Base-by-base conservation (phyloP, 2,113 vertebrate species). In the Rhipidura dahli region DNA sequence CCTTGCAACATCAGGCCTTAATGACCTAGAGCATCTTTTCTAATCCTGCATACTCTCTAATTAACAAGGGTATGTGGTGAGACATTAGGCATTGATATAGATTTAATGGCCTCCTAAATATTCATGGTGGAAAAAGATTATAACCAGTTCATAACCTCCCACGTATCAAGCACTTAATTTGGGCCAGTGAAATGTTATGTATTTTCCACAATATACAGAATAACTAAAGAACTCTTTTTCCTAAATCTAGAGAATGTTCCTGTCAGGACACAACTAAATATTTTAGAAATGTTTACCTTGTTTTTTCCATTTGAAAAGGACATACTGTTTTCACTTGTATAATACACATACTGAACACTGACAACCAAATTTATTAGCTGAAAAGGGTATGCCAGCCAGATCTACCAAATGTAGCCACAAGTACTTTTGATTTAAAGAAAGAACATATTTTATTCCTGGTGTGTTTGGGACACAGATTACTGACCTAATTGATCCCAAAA, bases 131-230 rank as follows among this genome's bases (percentile, higher is more conserved):
- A 44, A 45, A 82, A 72, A 65, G 66, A 61, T 9, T 9, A 51
- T 39, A 56, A 60, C 11, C 2, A 5, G 28, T 65, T 78, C 50
- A 82, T 27, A 77, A 50, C 20, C 28, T 84, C 26, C 73, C 45
- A 60, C 0, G 0, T 65, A 65, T 35, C 21, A 86, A 49, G 15
- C 3, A 21, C n/a, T 61, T 91, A 82, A 78, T 1, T 56, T 4
- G 13, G 7, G 24, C 5, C 27, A 56, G 23, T 39, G 40, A 73
- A 70, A 91, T 39, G 33, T 42, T 86, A 73, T 8, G 1, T 50
- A 30, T 40, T 82, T 64, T 64, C 40, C 13, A 56, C 20, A 78
- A 40, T 65, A 54, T 17, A 45, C 16, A 90, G 44, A 69, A 64
- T 54, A 68, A n/a, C 7, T 64, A 16, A 61, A n/a, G 11, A 70